Evolutionary conservation across 2,888 invertebrate species (phyloP).

Genomic region (Petrophora chlorosata): DNA sequence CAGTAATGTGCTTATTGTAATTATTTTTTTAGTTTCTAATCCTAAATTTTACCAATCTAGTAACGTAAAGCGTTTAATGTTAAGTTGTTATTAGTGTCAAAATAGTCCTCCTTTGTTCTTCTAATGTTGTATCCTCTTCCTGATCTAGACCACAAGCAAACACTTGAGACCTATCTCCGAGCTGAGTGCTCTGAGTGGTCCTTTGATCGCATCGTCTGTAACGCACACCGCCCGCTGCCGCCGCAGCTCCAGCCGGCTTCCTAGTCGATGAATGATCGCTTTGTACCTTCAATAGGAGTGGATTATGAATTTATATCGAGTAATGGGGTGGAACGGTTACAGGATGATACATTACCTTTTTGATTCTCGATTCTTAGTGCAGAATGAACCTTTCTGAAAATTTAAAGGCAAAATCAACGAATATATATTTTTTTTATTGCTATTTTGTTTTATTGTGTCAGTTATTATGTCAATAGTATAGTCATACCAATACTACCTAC

Average conservation of each 20-base stretch:
- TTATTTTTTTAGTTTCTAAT: too few relatives aligned
- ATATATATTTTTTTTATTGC: too few relatives aligned
- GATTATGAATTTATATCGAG: conserved; percentile 41
- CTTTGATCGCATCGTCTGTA: conserved; percentile 66
- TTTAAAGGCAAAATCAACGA: too few relatives aligned
- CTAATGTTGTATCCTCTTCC: conserved; percentile 21
- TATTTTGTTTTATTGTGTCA: too few relatives aligned
- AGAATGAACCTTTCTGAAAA: too few relatives aligned
- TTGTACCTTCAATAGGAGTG: conserved; percentile 47
- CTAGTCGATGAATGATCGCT: conserved; percentile 59
- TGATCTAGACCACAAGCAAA: conserved; percentile 32
- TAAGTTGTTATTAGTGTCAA: too few relatives aligned
- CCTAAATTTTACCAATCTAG: too few relatives aligned
- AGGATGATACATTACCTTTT: background rate
- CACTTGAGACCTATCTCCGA: conserved; percentile 43
- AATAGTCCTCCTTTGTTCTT: conserved; percentile 24
- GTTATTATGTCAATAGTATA: too few relatives aligned
- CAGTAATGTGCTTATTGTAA: too few relatives aligned
- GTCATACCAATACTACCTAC: too few relatives aligned
- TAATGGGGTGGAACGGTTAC: conserved; percentile 11
- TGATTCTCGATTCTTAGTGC: too few relatives aligned
- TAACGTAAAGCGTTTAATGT: too few relatives aligned
- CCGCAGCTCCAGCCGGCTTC: conserved; percentile 57
- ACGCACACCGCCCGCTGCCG: conserved; percentile 52
- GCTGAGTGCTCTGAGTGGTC: conserved; percentile 54